Conservation (phyloP, 2,113 vertebrate genomes). For the Notarius quadriscutis region DNA sequence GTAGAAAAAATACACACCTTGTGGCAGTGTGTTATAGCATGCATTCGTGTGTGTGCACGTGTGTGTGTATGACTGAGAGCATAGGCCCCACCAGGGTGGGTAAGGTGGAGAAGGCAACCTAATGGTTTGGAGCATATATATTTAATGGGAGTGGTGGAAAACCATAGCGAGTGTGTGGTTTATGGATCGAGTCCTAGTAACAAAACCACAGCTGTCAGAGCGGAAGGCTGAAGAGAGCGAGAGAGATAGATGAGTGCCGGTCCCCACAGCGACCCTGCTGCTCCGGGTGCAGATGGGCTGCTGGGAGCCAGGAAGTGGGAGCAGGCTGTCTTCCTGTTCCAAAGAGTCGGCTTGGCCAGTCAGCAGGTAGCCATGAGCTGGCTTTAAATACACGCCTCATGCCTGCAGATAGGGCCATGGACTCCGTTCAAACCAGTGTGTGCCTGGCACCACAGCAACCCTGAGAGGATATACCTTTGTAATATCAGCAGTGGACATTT, state of each 20-base stretch:
- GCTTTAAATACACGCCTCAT: slow-evolving; percentile 46
- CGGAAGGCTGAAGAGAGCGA: slow-evolving; percentile 48
- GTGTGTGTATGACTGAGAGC: slow-evolving; percentile 6
- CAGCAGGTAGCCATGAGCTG: slow-evolving; percentile 40
- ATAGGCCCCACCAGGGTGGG: slow-evolving; percentile 19
- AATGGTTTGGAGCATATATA: slow-evolving; percentile 58
- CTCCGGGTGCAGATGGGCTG: slow-evolving; percentile 49
- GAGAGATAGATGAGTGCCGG: slow-evolving; percentile 52
- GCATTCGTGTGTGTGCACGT: slow-evolving; percentile 28
- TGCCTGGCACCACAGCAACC: slow-evolving; percentile 41
- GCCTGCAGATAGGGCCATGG: slow-evolving; percentile 45
- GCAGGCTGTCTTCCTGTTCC: slow-evolving; percentile 56
- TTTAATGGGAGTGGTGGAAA: slow-evolving; percentile 54
- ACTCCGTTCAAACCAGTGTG: slow-evolving; percentile 46
- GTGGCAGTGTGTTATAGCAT: not conserved
- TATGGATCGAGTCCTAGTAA: slow-evolving; percentile 59
- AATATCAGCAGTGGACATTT: slow-evolving; percentile 42
- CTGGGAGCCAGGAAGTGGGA: slow-evolving; percentile 55
- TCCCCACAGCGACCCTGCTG: slow-evolving; percentile 56
- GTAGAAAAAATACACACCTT: slow-evolving; percentile 41
- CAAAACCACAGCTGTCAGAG: slow-evolving; percentile 58
- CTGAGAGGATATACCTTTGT: slow-evolving; percentile 55
- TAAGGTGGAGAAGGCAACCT: slow-evolving; percentile 46
- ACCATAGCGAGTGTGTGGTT: slow-evolving; percentile 58
- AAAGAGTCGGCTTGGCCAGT: slow-evolving; percentile 40